Evolutionary conservation across 2,888 invertebrate species (phyloP).

Genomic region (Nephrotoma appendiculata): DNA sequence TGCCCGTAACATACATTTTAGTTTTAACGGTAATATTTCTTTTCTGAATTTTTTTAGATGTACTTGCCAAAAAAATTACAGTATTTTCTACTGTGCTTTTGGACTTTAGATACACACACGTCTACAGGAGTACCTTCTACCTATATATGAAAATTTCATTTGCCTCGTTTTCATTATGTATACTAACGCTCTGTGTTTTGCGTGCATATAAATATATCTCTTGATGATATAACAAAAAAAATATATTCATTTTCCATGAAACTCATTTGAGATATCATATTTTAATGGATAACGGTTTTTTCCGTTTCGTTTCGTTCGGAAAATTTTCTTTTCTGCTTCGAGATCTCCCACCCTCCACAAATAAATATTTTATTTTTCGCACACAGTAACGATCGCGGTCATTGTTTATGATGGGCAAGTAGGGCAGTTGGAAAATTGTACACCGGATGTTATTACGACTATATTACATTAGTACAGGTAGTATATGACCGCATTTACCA

Average conservation of each 20-base stretch:
- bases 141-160: not conserved
- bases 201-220: not conserved
- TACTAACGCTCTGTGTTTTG: not conserved
- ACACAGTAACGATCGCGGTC: not conserved
- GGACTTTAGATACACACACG: not conserved
- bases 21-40: not conserved
- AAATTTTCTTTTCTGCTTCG: not conserved
- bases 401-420: no score
- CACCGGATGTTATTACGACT: no score
- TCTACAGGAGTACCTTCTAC: not conserved
- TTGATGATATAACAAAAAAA: not conserved
- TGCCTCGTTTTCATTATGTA: not conserved
- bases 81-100: not conserved
- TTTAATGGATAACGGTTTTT: not conserved
- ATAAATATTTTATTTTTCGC: not conserved
- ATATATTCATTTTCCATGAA: not conserved
- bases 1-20: not conserved
- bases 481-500: no score
- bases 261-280: not conserved
- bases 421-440: no score
- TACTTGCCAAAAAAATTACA: not conserved
- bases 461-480: no score
- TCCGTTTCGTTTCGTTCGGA: not conserved
- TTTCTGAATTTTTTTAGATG: not conserved
- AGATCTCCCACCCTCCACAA: not conserved